Conservation (phyloP, 2,888 invertebrate species). For the Dinocampus coccinellae region DNA sequence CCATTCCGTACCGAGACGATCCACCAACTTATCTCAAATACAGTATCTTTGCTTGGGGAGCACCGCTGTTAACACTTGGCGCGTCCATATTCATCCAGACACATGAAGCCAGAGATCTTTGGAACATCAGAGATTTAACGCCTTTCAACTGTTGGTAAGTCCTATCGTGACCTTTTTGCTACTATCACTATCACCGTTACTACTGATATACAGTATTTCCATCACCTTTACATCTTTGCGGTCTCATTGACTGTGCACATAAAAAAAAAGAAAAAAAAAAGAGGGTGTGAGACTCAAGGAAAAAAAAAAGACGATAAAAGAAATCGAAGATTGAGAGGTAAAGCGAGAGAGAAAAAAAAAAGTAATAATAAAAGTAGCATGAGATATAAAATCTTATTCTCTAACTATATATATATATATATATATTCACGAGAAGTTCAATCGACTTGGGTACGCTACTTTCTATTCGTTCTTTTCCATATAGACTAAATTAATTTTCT, state of each 20-base stretch:
- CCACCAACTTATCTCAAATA: slow-evolving; percentile 70
- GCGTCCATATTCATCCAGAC: slow-evolving; percentile 72
- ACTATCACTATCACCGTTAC: background rate
- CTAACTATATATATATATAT: slow-evolving; percentile 8
- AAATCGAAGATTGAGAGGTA: background rate
- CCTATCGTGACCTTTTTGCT: slow-evolving; percentile 6
- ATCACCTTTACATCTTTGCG: slow-evolving; percentile 10
- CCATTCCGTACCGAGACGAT: slow-evolving; percentile 64
- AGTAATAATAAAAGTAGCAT: slow-evolving; percentile 7
- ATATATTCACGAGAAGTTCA: slow-evolving; percentile 28
- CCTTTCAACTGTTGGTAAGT: slow-evolving; percentile 73
- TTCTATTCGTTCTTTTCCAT: background rate
- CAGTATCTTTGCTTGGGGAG: slow-evolving; percentile 77
- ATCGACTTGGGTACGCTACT: slow-evolving; percentile 10
- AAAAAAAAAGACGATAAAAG: background rate
- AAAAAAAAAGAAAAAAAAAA: background rate
- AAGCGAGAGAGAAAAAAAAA: background rate
- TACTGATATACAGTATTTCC: background rate
- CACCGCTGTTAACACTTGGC: slow-evolving; percentile 73
- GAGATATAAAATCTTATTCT: slow-evolving; percentile 25
- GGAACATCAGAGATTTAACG: slow-evolving; percentile 70
- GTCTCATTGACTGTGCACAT: background rate
- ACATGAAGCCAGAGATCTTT: slow-evolving; percentile 70
- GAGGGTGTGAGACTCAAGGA: background rate
- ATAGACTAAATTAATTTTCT: slow-evolving; percentile 15